phyloP scores from a whole-genome alignment of 30 jellyfish, hydroid and myxozoan genomes.

The Chironex yamaguchii region DNA sequence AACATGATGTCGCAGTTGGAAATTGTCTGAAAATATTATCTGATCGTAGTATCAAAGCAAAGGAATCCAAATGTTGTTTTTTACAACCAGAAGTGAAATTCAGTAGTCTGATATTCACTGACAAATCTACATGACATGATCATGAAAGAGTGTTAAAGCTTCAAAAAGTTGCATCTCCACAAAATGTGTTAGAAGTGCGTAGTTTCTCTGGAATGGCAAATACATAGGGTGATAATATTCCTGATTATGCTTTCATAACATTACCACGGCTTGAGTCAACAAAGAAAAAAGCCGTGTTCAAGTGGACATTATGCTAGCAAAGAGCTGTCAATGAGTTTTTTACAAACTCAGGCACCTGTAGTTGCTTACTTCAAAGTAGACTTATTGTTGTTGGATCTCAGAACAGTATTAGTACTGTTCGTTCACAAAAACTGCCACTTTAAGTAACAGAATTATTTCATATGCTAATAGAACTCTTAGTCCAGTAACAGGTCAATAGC shows the following conservation, averaged over 20 bases:
- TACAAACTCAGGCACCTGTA: constrained; percentile 51
- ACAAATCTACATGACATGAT: constrained; percentile 53
- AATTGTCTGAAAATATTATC: no score
- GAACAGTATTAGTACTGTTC: constrained; percentile 11
- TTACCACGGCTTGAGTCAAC: constrained; percentile 52
- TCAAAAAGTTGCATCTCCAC: constrained; percentile 31
- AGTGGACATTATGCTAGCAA: constrained; percentile 38
- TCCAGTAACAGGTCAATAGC: constrained; percentile 35
- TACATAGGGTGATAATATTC: constrained; percentile 22
- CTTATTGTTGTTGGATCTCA: constrained; percentile 48
- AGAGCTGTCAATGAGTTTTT: constrained; percentile 46
- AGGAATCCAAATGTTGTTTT: constrained; percentile 30
- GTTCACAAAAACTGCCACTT: neutral
- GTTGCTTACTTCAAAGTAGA: constrained; percentile 51
- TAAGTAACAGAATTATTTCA: constrained; percentile 27
- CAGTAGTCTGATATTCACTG: constrained; percentile 49
- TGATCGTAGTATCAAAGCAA: constrained; percentile 38
- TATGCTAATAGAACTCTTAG: constrained; percentile 45
- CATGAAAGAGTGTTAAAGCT: constrained; percentile 49
- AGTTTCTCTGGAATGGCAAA: constrained; percentile 63
- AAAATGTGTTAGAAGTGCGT: constrained; percentile 53
- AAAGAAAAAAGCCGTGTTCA: constrained; percentile 33
- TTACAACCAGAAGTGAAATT: constrained; percentile 53
- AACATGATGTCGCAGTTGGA: no score
- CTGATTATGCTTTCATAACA: constrained; percentile 25